Evolutionary conservation across 2,888 invertebrate genomes (phyloP).

Genomic region (Dexiosoma caninum): DNA sequence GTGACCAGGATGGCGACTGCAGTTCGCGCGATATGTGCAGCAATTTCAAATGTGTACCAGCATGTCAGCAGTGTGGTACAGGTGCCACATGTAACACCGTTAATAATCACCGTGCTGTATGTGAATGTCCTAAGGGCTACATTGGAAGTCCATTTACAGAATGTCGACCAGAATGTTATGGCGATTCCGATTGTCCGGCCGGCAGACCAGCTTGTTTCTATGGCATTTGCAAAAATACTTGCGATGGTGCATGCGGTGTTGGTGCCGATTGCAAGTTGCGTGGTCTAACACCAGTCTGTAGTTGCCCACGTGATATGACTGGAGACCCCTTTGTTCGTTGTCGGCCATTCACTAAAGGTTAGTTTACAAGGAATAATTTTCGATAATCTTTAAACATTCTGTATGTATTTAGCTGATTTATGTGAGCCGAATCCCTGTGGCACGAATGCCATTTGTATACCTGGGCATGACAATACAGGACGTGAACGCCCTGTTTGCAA

Average conservation of each 20-base stretch:
- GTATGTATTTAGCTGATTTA: slow-evolving; percentile 82
- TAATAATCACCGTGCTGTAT: slow-evolving; percentile 85
- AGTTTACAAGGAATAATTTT: slow-evolving; percentile 63
- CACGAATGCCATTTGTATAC: slow-evolving; percentile 82
- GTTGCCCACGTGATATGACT: slow-evolving; percentile 91
- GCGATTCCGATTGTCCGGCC: slow-evolving; percentile 87
- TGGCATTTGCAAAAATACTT: slow-evolving; percentile 90
- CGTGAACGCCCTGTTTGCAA: slow-evolving; percentile 92
- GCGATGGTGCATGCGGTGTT: slow-evolving; percentile 87
- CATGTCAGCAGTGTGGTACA: slow-evolving; percentile 87
- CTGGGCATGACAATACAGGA: slow-evolving; percentile 89
- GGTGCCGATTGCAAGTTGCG: slow-evolving; percentile 87
- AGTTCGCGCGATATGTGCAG: slow-evolving; percentile 83
- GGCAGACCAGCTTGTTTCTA: slow-evolving; percentile 88
- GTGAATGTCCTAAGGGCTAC: slow-evolving; percentile 90
- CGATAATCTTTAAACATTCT: neutral
- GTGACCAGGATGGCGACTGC: slow-evolving; percentile 87
- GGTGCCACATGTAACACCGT: slow-evolving; percentile 88
- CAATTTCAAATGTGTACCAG: slow-evolving; percentile 86
- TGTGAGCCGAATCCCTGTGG: slow-evolving; percentile 94
- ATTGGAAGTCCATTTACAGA: slow-evolving; percentile 86
- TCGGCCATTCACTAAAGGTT: slow-evolving; percentile 88
- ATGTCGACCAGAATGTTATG: slow-evolving; percentile 89
- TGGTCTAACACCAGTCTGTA: slow-evolving; percentile 89
- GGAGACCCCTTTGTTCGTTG: slow-evolving; percentile 91